Evolutionary conservation across 2,888 invertebrate species (phyloP), one percentile per base, ranked within the genome.

Genomic region (Hoplodrina blanda): DNA sequence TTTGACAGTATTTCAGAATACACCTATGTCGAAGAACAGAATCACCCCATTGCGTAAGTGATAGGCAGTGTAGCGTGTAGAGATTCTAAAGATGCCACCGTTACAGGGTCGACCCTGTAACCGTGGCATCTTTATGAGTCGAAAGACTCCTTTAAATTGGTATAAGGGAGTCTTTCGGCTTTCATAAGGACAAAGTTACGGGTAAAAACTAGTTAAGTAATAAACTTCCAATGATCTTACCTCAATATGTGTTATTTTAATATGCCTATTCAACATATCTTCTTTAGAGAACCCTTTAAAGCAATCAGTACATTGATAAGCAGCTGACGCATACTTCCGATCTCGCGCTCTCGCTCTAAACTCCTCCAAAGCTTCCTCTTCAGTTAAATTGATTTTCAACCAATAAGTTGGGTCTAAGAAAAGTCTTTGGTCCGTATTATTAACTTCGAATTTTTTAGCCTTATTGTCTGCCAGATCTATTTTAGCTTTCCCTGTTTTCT

Each of bases 251-350:
- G 90, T 87, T 19, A 93, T 83, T 70, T 90, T 86, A 25, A 83
- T 82, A 81, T 94, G 94, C 54, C 94, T 86, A 15, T 87, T 87
- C 63, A 92, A 73, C 87, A 93, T 94, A 54, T 93, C 91, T 41
- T 91, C 91, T 67, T 91, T 91, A 0, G 94, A 93, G 71, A 94
- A 94, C 2, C 92, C 90, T 68, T 91, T 94, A 49, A 81, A 91
- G 68, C 94, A 94, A 55, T 90, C 89, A 5, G 81, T 82, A 69
- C 94, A 94, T 78, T 92, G 90, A 65, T 85, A 91, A 3, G 87
- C 80, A 0, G 94, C 92, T 2, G 87, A 79, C 46, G 89, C 67
- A 76, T 93, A 95, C 72, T 91, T 93, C 0, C 87, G 78, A 71
- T 91, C 87, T 4, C 87, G 84, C 0, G 89, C 88, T 76, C 87